Evolutionary conservation across 2,113 vertebrate genomes (phyloP).

Genomic region (Strigops habroptila): DNA sequence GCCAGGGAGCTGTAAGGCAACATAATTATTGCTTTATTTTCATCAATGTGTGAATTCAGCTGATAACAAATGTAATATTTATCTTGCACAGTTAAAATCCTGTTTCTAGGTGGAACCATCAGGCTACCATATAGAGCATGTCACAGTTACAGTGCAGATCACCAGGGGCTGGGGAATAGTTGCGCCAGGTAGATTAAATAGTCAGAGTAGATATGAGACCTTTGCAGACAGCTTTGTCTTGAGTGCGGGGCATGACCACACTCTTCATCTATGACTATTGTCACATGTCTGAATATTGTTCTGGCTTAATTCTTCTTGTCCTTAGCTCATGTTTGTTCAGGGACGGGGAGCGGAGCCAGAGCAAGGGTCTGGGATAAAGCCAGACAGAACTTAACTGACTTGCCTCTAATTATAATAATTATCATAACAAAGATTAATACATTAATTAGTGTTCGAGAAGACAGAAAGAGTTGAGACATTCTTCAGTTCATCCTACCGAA

Average conservation of each 20-base stretch:
- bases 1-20: background rate
- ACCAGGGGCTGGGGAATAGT: background rate
- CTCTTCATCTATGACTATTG: background rate
- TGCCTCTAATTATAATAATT: background rate
- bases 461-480: background rate
- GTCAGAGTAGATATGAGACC: background rate
- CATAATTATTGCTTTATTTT: background rate
- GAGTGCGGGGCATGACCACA: background rate
- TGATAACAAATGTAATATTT: background rate
- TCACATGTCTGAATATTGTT: background rate
- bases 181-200: background rate
- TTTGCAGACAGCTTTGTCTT: background rate
- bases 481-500: background rate
- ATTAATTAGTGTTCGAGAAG: background rate
- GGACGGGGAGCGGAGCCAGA: background rate
- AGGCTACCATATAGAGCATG: background rate
- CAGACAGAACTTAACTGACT: background rate
- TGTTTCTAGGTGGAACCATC: background rate
- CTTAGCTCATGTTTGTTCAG: background rate
- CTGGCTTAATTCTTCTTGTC: background rate
- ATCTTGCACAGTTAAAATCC: background rate
- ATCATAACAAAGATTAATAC: background rate
- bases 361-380: background rate
- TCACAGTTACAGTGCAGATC: background rate
- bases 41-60: background rate